phyloP scores from a whole-genome alignment of 2,113 vertebrate genomes.

The Morone chrysops region DNA sequence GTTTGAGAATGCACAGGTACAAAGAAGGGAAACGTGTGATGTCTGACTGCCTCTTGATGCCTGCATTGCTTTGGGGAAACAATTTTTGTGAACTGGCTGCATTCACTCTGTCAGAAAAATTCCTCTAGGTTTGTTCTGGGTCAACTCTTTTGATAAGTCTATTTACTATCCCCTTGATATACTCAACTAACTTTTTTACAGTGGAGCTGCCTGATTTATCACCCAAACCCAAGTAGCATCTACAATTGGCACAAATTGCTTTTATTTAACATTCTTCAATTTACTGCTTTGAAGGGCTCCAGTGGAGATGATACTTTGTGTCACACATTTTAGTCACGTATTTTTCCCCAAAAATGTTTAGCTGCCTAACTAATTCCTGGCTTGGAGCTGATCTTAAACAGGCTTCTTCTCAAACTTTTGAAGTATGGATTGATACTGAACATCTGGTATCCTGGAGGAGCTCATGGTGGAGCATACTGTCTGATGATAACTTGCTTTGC shows the following conservation, averaged over 20 bases:
- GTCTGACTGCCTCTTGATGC: not conserved
- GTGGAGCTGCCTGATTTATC: conserved; percentile 16
- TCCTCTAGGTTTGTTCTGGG: conserved; percentile 9
- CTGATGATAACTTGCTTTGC: conserved; percentile 35
- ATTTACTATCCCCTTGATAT: conserved; percentile 24
- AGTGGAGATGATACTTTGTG: conserved; percentile 15
- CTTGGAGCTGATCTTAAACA: conserved; percentile 36
- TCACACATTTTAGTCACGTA: conserved; percentile 30
- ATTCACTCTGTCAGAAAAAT: not conserved
- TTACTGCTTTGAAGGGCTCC: conserved; percentile 1
- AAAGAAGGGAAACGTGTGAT: not conserved
- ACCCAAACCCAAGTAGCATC: conserved; percentile 27
- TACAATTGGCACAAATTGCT: conserved; percentile 23
- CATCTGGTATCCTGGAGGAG: conserved; percentile 49
- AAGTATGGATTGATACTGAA: conserved; percentile 48
- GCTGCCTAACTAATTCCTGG: conserved; percentile 37
- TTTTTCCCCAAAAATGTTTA: not conserved
- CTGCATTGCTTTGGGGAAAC: not conserved
- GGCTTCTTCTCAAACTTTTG: conserved; percentile 36
- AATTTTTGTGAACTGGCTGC: not conserved
- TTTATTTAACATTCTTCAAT: conserved; percentile 39
- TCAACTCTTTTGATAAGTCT: conserved; percentile 14
- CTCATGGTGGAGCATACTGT: conserved; percentile 24
- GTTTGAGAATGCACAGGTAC: conserved; percentile 5
- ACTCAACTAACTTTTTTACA: conserved; percentile 7